Base-by-base conservation (phyloP, 92 coral and sea anemone species). In the Muricea muricata region DNA sequence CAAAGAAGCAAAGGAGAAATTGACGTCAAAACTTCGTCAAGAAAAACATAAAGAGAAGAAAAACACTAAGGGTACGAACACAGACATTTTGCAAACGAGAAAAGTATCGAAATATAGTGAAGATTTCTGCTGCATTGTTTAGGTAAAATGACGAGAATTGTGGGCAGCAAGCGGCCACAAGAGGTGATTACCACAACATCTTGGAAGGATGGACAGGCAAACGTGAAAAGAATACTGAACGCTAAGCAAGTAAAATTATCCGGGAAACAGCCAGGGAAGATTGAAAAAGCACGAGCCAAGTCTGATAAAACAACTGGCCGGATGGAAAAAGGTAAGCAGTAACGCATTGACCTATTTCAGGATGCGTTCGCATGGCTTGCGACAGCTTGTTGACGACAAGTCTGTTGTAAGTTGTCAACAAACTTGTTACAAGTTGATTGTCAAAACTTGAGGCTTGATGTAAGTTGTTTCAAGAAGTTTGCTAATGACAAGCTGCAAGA, bases 161-260 rank as follows among this genome's bases (percentile, higher is more conserved):
- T 89, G 68, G 98, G 97, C 20, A 86, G 94, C 10, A 86, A 87
- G 32, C 86, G 89, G 14, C 99, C 98, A 45, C 89, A 87, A 61
- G 96, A 92, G 47, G 25, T 84, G 71, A 97, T 97, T 39, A 90
- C 95, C 3, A 94, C 99, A 2, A 85, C 91, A 1, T 93, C 98
- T 65, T 97, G 99, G 99, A 90, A 98, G 1, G 81, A 97, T 42
- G 99, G 99, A 4, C 94, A 94, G 75, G 94, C 93, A 63, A 94
- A 98, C 5, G 99, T 97, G 20, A 94, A 92, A 71, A 89, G 87
- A 46, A 87, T 97, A 15, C 87, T 97, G 65, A 96, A 95, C 23
- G 45, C 93, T 20, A 91, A 84, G 69, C 93, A 87, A 73, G 86
- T 79, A 63, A 89, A 81, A 35, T 37, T 90, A 0, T 66, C 85